Evolutionary conservation across 2,113 vertebrate species (phyloP).

Genomic region (Penelope pileata): DNA sequence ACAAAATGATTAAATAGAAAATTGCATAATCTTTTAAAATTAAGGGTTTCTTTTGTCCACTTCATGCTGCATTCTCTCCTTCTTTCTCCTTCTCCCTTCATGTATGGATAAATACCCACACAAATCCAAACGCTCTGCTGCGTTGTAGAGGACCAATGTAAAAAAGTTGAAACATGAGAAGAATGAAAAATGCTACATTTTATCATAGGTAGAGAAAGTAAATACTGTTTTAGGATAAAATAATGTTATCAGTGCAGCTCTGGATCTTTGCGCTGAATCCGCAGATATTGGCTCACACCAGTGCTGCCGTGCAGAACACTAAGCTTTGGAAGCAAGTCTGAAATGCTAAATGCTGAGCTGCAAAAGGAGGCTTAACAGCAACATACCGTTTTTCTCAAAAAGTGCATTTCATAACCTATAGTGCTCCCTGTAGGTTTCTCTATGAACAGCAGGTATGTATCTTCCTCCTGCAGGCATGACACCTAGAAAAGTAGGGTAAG

Average conservation of each 20-base stretch:
- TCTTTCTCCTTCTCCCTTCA: neutral
- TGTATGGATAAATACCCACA: neutral
- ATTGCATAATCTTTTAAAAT: neutral
- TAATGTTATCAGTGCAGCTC: neutral
- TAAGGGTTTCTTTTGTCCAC: neutral
- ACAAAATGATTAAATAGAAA: neutral
- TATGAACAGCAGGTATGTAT: neutral
- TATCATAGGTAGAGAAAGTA: neutral
- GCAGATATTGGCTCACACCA: rapidly evolving
- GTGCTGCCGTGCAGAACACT: neutral
- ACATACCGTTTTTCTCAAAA: no score
- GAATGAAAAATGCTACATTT: neutral
- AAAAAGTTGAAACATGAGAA: neutral
- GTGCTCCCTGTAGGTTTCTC: slow-evolving; percentile 29
- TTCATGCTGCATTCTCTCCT: neutral
- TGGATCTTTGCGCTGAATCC: neutral
- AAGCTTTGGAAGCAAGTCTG: rapidly evolving
- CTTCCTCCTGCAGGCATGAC: neutral
- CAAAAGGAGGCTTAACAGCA: neutral
- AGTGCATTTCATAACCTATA: neutral
- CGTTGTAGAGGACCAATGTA: neutral
- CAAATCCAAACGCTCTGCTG: neutral
- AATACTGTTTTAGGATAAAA: neutral
- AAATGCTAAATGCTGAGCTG: neutral
- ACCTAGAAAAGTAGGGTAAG: neutral